phyloP scores from a whole-genome alignment of 2,888 invertebrate genomes.

The Pyrochroa serraticornis region DNA sequence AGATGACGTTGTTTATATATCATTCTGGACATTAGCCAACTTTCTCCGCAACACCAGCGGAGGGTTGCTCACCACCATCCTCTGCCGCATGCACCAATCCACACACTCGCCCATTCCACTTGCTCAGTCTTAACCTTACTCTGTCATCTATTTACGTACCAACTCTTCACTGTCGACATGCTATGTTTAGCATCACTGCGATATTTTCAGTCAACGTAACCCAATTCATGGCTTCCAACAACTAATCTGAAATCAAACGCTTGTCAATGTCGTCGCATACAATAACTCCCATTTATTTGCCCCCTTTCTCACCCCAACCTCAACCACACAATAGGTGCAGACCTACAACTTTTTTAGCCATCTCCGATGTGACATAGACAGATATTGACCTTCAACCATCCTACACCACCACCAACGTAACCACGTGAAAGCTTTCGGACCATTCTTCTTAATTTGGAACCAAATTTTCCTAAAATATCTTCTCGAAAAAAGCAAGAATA shows the following conservation, averaged over 20 bases:
- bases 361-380: too few species aligned
- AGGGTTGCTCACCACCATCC: constrained; percentile 15
- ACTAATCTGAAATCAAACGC: constrained; percentile 15
- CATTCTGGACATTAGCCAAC: constrained; percentile 31
- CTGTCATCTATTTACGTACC: constrained; percentile 29
- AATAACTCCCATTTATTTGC: too few species aligned
- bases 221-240: constrained; percentile 16
- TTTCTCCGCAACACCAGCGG: constrained; percentile 14
- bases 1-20: constrained; percentile 18
- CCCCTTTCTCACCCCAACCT: too few species aligned
- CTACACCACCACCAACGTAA: too few species aligned
- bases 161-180: constrained; percentile 17
- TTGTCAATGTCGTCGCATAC: constrained; percentile 11
- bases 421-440: too few species aligned
- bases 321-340: too few species aligned
- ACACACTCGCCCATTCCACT: constrained; percentile 17
- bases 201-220: constrained; percentile 25
- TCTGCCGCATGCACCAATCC: constrained; percentile 40
- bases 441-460: too few species aligned
- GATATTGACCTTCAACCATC: too few species aligned
- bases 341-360: too few species aligned
- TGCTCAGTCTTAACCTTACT: constrained; percentile 34
- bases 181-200: constrained; percentile 24
- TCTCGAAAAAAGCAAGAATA: too few species aligned
- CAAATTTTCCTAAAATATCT: too few species aligned